Evolutionary conservation across 2,113 vertebrate genomes (phyloP).

Genomic region (Junco hyemalis): DNA sequence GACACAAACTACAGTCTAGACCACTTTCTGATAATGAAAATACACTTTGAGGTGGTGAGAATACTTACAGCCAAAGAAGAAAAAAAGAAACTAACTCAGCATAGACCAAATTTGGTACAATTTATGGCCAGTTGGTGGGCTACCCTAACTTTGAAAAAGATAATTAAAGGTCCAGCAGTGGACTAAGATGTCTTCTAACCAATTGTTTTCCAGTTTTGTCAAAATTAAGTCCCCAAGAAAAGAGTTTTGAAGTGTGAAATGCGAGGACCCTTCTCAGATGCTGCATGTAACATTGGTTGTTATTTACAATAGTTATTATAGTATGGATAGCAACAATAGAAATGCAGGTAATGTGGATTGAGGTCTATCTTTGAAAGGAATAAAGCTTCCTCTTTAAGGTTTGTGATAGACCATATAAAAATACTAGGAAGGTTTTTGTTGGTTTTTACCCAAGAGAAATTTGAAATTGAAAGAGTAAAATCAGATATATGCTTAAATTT

Average conservation of each 20-base stretch:
- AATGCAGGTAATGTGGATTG: not conserved
- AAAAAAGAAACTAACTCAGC: not conserved
- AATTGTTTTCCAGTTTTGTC: not conserved
- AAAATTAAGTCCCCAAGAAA: not conserved
- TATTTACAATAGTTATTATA: not conserved
- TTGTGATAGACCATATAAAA: not conserved
- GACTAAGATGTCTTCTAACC: not conserved
- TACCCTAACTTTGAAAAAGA: not conserved
- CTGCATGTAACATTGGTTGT: not conserved
- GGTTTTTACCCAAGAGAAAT: not conserved
- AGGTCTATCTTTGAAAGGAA: not conserved
- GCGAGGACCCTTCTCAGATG: not conserved
- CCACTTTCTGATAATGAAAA: not conserved
- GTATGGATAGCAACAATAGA: not conserved
- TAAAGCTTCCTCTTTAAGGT: not conserved
- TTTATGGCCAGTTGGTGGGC: not conserved
- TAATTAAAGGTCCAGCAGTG: not conserved
- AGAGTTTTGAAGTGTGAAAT: not conserved
- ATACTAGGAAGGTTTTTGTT: not conserved
- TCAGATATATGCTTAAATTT: not conserved
- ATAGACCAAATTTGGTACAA: not conserved
- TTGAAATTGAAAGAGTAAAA: not conserved
- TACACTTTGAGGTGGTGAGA: not conserved
- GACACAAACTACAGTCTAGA: not conserved
- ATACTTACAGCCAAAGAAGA: not conserved